Evolutionary conservation across 2,888 invertebrate genomes (phyloP).

Genomic region (Caenorhabditis angaria): DNA sequence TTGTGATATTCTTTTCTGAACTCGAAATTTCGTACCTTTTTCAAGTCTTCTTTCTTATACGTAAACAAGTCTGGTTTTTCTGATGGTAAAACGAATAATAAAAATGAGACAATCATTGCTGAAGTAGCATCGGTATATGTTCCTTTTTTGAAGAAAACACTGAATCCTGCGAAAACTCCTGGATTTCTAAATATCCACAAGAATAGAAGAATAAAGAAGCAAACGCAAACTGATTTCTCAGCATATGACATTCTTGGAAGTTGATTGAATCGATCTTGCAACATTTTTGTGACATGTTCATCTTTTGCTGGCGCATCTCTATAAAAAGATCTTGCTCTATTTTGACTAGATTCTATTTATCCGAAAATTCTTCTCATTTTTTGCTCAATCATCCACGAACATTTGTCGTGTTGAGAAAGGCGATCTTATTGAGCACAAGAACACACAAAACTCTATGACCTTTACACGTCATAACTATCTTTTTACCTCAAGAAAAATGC

Average conservation of each 20-base stretch:
- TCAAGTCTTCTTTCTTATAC: conserved; percentile 52
- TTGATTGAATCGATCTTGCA: conserved; percentile 55
- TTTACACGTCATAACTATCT: neutral
- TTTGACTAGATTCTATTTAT: neutral
- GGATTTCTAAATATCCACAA: conserved; percentile 90
- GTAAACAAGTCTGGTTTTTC: conserved; percentile 75
- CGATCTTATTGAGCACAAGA: neutral
- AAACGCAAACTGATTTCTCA: conserved; percentile 58
- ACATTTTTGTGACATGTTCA: conserved; percentile 58
- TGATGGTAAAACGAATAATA: conserved; percentile 86
- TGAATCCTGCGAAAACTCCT: conserved; percentile 79
- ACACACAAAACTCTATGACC: neutral
- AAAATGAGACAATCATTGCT: conserved; percentile 83
- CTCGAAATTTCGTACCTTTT: conserved; percentile 33
- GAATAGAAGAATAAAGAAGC: conserved; percentile 82
- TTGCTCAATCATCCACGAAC: too few species aligned
- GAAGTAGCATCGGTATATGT: conserved; percentile 74
- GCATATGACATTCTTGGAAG: conserved; percentile 68
- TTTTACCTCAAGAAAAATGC: conserved; percentile 52
- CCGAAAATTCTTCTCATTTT: too few species aligned
- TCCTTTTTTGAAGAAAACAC: conserved; percentile 49
- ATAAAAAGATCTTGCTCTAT: too few species aligned
- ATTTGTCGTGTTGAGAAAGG: neutral
- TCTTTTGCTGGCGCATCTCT: conserved; percentile 57
- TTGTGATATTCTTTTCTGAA: too few species aligned